phyloP scores from a whole-genome alignment of 2,888 invertebrate genomes.

The Synanthedon tipuliformis region DNA sequence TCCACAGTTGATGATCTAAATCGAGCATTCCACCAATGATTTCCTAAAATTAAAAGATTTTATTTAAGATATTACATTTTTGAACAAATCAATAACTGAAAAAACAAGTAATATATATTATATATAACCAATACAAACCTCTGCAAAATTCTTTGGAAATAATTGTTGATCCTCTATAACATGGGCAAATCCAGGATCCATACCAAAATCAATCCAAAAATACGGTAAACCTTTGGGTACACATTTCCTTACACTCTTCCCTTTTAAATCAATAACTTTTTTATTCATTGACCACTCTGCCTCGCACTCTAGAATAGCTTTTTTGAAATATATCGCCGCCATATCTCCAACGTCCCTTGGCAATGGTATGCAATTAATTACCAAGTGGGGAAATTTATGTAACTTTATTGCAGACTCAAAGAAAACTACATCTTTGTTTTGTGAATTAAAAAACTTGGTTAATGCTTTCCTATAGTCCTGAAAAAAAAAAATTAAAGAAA shows the following conservation, averaged over 20 bases:
- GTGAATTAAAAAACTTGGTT: slow-evolving; percentile 79
- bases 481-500: not conserved
- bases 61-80: not conserved
- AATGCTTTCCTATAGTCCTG: slow-evolving; percentile 82
- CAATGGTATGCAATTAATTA: slow-evolving; percentile 89
- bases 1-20: slow-evolving; percentile 86
- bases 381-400: slow-evolving; percentile 84
- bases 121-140: slow-evolving; percentile 60
- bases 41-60: slow-evolving; percentile 70
- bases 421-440: slow-evolving; percentile 86
- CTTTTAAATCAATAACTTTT: slow-evolving; percentile 73
- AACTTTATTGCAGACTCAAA: slow-evolving; percentile 87
- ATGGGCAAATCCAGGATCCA: slow-evolving; percentile 93
- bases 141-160: slow-evolving; percentile 91
- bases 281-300: slow-evolving; percentile 96
- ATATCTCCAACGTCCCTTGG: slow-evolving; percentile 85
- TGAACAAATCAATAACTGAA: not conserved
- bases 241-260: slow-evolving; percentile 80
- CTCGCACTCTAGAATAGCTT: slow-evolving; percentile 95
- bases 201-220: slow-evolving; percentile 94
- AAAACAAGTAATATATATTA: slow-evolving; percentile 2
- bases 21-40: slow-evolving; percentile 96
- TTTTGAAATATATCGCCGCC: slow-evolving; percentile 97
- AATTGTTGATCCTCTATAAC: slow-evolving; percentile 92
- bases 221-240: slow-evolving; percentile 96